Evolutionary conservation across 2,888 invertebrate genomes (phyloP).

Genomic region (Mesoligia furuncula): DNA sequence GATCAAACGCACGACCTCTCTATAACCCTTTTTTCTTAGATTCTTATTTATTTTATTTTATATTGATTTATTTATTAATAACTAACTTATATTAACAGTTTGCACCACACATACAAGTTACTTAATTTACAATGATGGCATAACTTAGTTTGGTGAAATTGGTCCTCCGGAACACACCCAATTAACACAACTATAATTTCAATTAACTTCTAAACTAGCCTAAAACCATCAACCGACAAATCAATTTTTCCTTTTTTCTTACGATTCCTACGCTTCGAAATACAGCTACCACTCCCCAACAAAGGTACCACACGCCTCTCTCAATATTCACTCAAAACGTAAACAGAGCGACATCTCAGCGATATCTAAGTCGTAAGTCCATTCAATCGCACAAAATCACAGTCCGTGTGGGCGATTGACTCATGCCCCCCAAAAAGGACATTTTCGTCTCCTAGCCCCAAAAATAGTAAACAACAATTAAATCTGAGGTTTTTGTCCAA

Average conservation of each 20-base stretch:
- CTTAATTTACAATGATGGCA: too few species aligned
- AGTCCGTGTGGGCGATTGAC: conserved; percentile 72
- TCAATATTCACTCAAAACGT: conserved; percentile 4
- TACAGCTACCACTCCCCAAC: background rate
- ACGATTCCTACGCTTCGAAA: background rate
- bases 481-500: conserved; percentile 74
- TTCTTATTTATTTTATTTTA: too few species aligned
- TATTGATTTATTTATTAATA: too few species aligned
- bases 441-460: conserved; percentile 68
- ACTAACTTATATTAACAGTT: too few species aligned
- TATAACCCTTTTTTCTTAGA: too few species aligned
- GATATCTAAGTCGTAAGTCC: conserved; percentile 46
- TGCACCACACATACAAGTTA: too few species aligned
- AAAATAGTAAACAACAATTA: conserved; percentile 66
- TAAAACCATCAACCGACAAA: too few species aligned
- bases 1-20: background rate
- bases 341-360: conserved; percentile 41
- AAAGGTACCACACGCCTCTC: background rate
- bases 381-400: conserved; percentile 62
- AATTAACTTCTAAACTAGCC: too few species aligned
- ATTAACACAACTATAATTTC: too few species aligned
- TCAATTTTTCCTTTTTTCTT: too few species aligned
- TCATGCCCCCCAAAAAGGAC: conserved; percentile 67
- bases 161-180: too few species aligned
- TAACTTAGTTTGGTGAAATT: too few species aligned